Percentiles rank a stretch among this genome's conserved stretches.
Evolutionary conservation across 1,140 invertebrate genomes (phyloP).

Genomic region (Polyergus mexicanus): DNA sequence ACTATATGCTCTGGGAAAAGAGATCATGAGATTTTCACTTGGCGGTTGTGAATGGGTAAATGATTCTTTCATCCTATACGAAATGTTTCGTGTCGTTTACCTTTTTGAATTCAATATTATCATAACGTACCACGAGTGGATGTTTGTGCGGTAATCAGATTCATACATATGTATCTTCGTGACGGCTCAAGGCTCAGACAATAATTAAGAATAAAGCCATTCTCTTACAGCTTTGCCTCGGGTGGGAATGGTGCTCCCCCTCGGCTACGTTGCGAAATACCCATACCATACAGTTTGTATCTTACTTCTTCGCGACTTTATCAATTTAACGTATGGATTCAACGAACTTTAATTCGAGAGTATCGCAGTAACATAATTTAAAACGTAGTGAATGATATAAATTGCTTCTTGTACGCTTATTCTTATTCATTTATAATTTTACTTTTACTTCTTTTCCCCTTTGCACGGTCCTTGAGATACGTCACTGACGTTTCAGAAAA

Average conservation of each 20-base stretch:
- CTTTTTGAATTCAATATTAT: conserved; percentile 36
- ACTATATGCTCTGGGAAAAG: neutral
- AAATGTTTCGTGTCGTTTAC: conserved; percentile 6
- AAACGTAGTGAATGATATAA: neutral
- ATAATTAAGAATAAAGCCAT: conserved; percentile 51
- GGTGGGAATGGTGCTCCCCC: neutral
- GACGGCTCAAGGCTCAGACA: conserved; percentile 41
- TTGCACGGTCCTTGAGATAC: neutral
- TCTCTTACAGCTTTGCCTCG: conserved; percentile 5
- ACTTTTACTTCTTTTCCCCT: neutral
- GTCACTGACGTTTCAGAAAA: neutral
- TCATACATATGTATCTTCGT: conserved; percentile 24
- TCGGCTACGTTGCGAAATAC: conserved; percentile 22
- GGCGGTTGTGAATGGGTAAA: neutral
- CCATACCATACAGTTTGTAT: conserved; percentile 8
- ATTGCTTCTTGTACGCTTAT: neutral
- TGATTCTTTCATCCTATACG: conserved; percentile 25
- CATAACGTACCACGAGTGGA: conserved; percentile 24
- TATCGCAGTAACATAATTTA: conserved; percentile 40
- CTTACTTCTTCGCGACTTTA: conserved; percentile 23
- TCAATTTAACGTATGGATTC: conserved; percentile 35
- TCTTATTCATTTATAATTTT: neutral
- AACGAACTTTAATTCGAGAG: conserved; percentile 24
- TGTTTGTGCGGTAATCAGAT: conserved; percentile 32
- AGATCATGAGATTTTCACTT: neutral